A percentile compares a stretch with the other conserved stretches of the same genome.
Conservation (phyloP, 2,888 invertebrate species). For the Andrena haemorrhoa region DNA sequence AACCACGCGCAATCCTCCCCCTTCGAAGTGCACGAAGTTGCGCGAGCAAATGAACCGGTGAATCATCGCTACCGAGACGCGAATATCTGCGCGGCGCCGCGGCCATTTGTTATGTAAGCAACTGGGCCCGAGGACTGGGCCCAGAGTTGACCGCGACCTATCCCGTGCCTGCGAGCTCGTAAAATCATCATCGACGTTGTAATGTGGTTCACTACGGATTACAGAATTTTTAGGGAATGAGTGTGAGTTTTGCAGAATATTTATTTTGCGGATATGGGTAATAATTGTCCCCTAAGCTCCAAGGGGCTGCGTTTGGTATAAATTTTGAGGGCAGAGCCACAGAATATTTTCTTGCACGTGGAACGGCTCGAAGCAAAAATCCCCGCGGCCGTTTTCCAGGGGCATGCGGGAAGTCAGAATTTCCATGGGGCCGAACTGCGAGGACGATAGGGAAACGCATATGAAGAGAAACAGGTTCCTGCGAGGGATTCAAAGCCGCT, state of each 20-base stretch:
- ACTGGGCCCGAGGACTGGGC: too few relatives aligned
- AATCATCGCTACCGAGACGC: too few relatives aligned
- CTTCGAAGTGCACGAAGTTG: neutral
- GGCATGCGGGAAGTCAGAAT: slow-evolving; percentile 41
- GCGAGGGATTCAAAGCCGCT: slow-evolving; percentile 45
- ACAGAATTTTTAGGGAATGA: too few relatives aligned
- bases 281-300: too few relatives aligned
- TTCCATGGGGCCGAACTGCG: slow-evolving; percentile 36
- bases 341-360: neutral
- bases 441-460: slow-evolving; percentile 51
- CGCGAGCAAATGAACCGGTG: neutral
- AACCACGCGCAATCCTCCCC: slow-evolving; percentile 7
- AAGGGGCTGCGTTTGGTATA: neutral
- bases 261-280: too few relatives aligned
- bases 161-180: neutral
- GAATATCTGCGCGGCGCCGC: too few relatives aligned
- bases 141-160: neutral
- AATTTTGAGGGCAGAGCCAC: neutral
- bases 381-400: slow-evolving; percentile 17
- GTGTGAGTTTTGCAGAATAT: too few relatives aligned
- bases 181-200: neutral
- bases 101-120: too few relatives aligned
- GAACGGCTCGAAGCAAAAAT: neutral
- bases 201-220: too few relatives aligned
- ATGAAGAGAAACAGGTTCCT: slow-evolving; percentile 74